Percentiles rank a stretch among this genome's conserved stretches.
These are phyloP conservation scores for Tortricodes alternella DNA, from an alignment of 2,888 invertebrate species.

Conservation along the genomic window DNA sequence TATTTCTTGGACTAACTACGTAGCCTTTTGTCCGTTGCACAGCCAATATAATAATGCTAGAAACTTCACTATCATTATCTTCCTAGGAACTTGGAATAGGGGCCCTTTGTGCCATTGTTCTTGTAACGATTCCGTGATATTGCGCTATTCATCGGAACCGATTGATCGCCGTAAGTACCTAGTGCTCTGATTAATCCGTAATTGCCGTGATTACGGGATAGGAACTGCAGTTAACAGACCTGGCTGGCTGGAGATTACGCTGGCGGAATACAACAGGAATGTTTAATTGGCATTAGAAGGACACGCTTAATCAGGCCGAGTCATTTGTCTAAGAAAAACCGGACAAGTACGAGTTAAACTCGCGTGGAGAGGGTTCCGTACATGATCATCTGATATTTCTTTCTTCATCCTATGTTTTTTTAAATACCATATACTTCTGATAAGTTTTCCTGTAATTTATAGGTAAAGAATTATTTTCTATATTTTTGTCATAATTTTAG, in stretches of 20 bases:
- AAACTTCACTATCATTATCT: conserved; percentile 8
- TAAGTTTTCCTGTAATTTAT: too few relatives aligned
- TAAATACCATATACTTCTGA: too few relatives aligned
- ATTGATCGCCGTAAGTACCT: conserved; percentile 1
- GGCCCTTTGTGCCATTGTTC: conserved; percentile 18
- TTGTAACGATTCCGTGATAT: background rate
- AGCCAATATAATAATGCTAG: background rate
- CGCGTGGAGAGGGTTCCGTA: too few relatives aligned
- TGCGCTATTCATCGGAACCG: background rate
- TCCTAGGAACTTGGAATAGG: conserved; percentile 5
- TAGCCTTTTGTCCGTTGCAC: background rate
- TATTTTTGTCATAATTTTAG: too few relatives aligned
- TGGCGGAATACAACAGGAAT: too few relatives aligned
- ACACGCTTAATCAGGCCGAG: too few relatives aligned
- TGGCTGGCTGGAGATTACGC: background rate
- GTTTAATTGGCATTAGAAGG: too few relatives aligned
- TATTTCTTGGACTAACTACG: background rate
- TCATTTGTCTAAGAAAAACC: too few relatives aligned
- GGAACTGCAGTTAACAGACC: background rate
- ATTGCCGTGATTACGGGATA: background rate
- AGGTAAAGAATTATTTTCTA: too few relatives aligned
- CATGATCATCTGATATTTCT: too few relatives aligned
- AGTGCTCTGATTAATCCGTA: background rate
- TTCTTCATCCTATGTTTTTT: too few relatives aligned
- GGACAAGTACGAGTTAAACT: too few relatives aligned